Evolutionary conservation across 2,888 invertebrate genomes (phyloP).

Genomic region (Achlya flavicornis): DNA sequence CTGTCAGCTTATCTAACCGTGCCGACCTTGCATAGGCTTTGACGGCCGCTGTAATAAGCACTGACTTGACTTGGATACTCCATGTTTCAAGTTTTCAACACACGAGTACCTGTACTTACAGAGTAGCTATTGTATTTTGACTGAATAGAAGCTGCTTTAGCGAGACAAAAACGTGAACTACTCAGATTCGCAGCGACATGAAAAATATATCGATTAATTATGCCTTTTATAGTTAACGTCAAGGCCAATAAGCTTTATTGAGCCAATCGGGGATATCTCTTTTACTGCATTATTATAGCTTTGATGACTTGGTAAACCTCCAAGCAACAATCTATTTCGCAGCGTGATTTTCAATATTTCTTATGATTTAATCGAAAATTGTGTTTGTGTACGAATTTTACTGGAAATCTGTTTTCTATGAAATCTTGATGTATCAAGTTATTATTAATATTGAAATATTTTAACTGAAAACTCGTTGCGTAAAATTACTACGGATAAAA

Average conservation of each 20-base stretch:
- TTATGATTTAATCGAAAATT: not conserved
- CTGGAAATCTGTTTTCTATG: not conserved
- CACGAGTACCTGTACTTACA: constrained; percentile 26
- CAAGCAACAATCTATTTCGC: not conserved
- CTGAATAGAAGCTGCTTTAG: not conserved
- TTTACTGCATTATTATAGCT: constrained; percentile 3
- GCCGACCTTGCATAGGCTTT: constrained; percentile 36
- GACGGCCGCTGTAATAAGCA: constrained; percentile 25
- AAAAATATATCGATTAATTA: not conserved
- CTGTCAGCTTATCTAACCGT: not conserved
- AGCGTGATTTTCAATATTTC: not conserved
- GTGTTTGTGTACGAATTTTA: not conserved
- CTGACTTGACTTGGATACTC: constrained; percentile 9
- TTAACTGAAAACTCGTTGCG: not conserved
- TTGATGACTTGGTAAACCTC: constrained; percentile 5
- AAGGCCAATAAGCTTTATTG: constrained; percentile 30
- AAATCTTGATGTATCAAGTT: too few species aligned
- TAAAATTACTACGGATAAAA: not conserved
- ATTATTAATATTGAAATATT: too few species aligned
- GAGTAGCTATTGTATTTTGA: constrained; percentile 8
- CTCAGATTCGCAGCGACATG: not conserved
- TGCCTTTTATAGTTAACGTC: constrained; percentile 19
- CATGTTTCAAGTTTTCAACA: constrained; percentile 16
- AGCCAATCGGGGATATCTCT: constrained; percentile 31
- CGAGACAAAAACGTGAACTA: not conserved